Evolutionary conservation across 2,113 vertebrate genomes (phyloP), one percentile per base, ranked within the genome.

Genomic region (Chamaea fasciata): DNA sequence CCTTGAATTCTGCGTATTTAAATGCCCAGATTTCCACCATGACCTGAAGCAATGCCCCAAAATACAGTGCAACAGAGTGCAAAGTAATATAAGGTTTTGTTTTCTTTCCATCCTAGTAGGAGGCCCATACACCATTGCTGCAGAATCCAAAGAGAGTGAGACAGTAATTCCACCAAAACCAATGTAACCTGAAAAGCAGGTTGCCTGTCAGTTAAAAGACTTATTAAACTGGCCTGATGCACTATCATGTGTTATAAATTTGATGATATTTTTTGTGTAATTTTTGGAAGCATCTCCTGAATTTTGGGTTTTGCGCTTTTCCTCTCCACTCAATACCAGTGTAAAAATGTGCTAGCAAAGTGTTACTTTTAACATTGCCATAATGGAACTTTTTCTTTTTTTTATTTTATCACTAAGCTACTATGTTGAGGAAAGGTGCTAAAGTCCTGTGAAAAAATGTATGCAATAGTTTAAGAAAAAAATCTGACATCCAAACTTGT

Each of bases 401-500:
- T 87, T 59, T 70, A 23, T 94, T 79, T 95, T 71, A 93, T 83
- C 93, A 73, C 65, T 68, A 68, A 92, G 78, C 28, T 91, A 71
- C 75, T 83, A 47, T 60, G 52, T 63, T 6, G 11, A 85, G 81
- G 71, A 67, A 94, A 94, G 68, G 75, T 83, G 76, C 39, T 91
- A 73, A 95, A 91, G 75, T 81, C 77, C 44, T 77, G 24, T 64
- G 92, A 93, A 93, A 93, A 91, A 90, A 90, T 53, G 42, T 52
- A 73, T 93, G 85, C 63, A 85, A 74, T 15, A 88, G 19, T 59
- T 94, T 79, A 57, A 91, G 74, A 90, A 93, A 82, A 82, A 89
- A 86, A 67, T 27, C 57, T 88, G 78, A 83, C 71, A 90, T 56
- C 35, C 75, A 60, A 71, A 86, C 56, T 81, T 64, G 39, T n/a